These are phyloP conservation scores for Myanophis thanlyinensis DNA, from an alignment of 2,113 vertebrate species.

Conservation along the genomic window DNA sequence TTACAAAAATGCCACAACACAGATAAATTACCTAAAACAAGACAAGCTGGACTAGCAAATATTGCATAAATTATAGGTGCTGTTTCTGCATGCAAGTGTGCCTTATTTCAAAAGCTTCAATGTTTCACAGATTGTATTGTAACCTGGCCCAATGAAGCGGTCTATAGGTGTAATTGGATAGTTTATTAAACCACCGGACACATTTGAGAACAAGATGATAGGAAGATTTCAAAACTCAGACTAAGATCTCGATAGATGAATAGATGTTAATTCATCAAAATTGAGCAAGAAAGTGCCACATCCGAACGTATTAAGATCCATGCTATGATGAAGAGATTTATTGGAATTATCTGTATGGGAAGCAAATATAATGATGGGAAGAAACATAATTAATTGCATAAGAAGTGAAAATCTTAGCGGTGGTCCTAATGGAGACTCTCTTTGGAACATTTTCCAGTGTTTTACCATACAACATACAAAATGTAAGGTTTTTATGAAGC, in stretches of 20 bases:
- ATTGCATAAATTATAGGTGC: background rate
- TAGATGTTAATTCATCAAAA: background rate
- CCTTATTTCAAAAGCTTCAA: background rate
- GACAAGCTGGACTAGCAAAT: background rate
- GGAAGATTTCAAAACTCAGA: background rate
- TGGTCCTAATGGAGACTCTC: background rate
- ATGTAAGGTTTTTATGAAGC: background rate
- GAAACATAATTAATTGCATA: background rate
- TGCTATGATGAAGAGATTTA: background rate
- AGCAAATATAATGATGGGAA: background rate
- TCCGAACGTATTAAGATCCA: background rate
- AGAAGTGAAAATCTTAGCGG: background rate
- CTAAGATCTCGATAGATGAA: background rate
- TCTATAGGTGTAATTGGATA: background rate
- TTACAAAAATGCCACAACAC: background rate
- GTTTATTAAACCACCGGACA: background rate
- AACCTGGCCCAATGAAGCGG: background rate
- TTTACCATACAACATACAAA: background rate
- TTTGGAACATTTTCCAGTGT: background rate
- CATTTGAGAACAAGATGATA: background rate
- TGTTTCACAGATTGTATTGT: background rate
- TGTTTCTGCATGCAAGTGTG: background rate
- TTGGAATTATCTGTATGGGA: background rate
- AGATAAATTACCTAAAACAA: background rate
- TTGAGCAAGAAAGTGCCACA: background rate